These are phyloP conservation scores for Halichoerus grypus DNA, from an alignment of 2,113 vertebrate genomes.

Conservation along the genomic window DNA sequence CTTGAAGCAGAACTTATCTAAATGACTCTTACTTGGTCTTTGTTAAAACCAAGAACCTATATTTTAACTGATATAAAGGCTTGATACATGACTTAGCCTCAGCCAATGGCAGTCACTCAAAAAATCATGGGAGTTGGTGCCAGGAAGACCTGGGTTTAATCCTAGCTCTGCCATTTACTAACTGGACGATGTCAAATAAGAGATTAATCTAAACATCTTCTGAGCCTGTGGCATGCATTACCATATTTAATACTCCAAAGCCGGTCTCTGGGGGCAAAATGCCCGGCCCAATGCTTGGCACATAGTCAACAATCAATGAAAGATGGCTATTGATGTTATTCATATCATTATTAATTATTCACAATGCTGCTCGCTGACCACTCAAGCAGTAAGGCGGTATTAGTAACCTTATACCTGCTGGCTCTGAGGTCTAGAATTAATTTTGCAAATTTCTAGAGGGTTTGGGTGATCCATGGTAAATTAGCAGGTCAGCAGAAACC, in stretches of 20 bases:
- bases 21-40: background rate
- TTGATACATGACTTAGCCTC: background rate
- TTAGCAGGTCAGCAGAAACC: background rate
- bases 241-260: background rate
- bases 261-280: background rate
- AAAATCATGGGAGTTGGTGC: background rate
- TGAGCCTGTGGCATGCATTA: background rate
- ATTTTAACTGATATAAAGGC: background rate
- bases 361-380: background rate
- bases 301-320: background rate
- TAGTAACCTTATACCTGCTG: background rate
- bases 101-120: background rate
- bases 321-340: background rate
- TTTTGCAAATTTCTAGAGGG: constrained; percentile 4
- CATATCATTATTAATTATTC: background rate
- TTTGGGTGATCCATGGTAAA: background rate
- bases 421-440: background rate
- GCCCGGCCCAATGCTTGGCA: background rate
- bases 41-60: background rate
- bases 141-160: constrained; percentile 6
- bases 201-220: background rate
- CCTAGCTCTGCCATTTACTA: background rate
- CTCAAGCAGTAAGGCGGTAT: background rate
- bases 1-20: background rate
- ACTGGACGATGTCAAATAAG: background rate